Evolutionary conservation across 2,888 invertebrate species (phyloP).

Genomic region (Lypha dubia): DNA sequence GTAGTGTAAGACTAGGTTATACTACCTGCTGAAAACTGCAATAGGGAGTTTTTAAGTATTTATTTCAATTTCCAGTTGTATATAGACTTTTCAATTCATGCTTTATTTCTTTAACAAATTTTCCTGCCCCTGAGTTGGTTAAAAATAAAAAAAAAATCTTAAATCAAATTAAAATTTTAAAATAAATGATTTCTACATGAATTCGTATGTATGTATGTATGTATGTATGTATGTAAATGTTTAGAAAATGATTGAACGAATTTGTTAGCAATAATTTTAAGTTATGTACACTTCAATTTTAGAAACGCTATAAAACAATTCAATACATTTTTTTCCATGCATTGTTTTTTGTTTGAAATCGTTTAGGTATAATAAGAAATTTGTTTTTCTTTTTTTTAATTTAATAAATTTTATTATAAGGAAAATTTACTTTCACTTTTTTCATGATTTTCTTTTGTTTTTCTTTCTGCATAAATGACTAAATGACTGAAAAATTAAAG

Average conservation of each 20-base stretch:
- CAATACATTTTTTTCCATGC: not conserved
- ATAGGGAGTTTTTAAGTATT: too few species aligned
- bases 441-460: slow-evolving; percentile 57
- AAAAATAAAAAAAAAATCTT: not conserved
- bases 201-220: too few species aligned
- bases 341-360: slow-evolving; percentile 17
- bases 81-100: slow-evolving; percentile 12
- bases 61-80: too few species aligned
- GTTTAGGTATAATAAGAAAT: slow-evolving; percentile 48
- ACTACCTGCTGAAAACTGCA: too few species aligned
- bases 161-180: slow-evolving; percentile 1
- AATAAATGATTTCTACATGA: not conserved
- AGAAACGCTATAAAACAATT: slow-evolving; percentile 46
- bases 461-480: slow-evolving; percentile 44
- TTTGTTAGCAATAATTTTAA: slow-evolving; percentile 18
- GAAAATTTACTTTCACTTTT: slow-evolving; percentile 63
- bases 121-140: slow-evolving; percentile 2
- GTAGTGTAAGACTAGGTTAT: too few species aligned
- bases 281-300: slow-evolving; percentile 15
- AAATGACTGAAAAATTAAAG: slow-evolving; percentile 6
- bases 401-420: slow-evolving; percentile 19
- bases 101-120: slow-evolving; percentile 12
- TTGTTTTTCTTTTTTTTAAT: slow-evolving; percentile 41
- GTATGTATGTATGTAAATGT: slow-evolving; percentile 6
- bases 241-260: slow-evolving; percentile 29